Evolutionary conservation across 2,888 invertebrate genomes (phyloP).

Genomic region (Octonoba sinensis): DNA sequence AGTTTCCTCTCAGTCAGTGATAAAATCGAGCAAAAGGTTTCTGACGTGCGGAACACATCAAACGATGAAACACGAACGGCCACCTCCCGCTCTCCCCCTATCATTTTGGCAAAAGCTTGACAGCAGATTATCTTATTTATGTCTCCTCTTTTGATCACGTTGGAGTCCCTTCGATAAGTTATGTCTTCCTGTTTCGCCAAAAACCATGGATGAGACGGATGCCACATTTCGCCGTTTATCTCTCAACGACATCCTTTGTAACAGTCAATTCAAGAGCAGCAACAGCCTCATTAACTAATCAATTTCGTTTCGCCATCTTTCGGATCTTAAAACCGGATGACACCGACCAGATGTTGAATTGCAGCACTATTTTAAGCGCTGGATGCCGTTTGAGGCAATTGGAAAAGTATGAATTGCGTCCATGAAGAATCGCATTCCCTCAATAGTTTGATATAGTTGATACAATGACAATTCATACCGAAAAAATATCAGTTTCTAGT

Average conservation of each 20-base stretch:
- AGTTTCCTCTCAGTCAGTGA: conserved; percentile 21
- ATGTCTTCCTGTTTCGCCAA: conserved; percentile 45
- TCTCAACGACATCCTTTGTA: not conserved
- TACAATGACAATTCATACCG: no score
- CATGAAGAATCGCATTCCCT: no score
- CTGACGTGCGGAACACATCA: conserved; percentile 54
- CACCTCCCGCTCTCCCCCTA: conserved; percentile 11
- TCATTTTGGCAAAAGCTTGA: conserved; percentile 44
- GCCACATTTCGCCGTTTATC: conserved; percentile 6
- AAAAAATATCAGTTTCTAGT: no score
- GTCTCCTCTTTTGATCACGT: conserved; percentile 56
- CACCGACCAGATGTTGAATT: no score
- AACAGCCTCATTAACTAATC: no score
- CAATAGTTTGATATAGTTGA: no score
- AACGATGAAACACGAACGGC: conserved; percentile 33
- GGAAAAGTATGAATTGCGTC: no score
- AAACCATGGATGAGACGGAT: conserved; percentile 19
- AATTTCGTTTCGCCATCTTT: no score
- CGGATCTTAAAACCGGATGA: no score
- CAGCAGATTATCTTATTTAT: conserved; percentile 63
- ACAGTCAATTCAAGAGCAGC: no score
- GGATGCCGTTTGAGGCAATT: no score
- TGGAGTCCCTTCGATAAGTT: conserved; percentile 50
- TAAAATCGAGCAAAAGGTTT: conserved; percentile 34
- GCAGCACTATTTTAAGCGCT: no score